Evolutionary conservation across 1,140 invertebrate genomes (phyloP), one percentile per base, ranked within the genome.

Genomic region (Holotrichia oblita): DNA sequence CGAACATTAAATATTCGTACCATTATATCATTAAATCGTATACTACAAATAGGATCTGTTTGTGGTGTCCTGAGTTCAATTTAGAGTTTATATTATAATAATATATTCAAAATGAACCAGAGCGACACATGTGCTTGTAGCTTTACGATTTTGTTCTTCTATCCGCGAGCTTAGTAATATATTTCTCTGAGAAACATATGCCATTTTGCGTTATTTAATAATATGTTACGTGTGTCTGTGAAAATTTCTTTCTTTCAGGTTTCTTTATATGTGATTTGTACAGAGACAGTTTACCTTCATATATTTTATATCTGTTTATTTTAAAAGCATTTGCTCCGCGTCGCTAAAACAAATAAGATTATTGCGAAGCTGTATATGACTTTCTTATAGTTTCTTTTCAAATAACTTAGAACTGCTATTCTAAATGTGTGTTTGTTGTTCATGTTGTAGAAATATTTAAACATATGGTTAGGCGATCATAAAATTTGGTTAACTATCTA

Each of bases 311-410:
- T 9, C 20, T n/a, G 44, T 12, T 48, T 48, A 14, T 64, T 17
- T 22, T 10, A 7, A 17, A 64, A 64, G 3, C 20, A 20, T 64
- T 64, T 3, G 0, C 2, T 7, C 17, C 17, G 10, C 10, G 7
- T 12, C 6, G 55, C n/a, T n/a, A n/a, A 61, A 61, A 61, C 55
- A 17, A 61, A 61, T 61, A 22, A 61, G 20, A 61, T 42, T 42
- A 42, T 12, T 42, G 2, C 41, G 8, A 9, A 61, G 7, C 0
- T 8, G 0, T 64, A 8, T 7, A 6, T 7, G 1, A 22, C 4
- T 22, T 8, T 10, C 10, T 20, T 22, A 64, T 8, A 64, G n/a
- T n/a, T 59, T 59, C 17, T 59, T 59, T 14, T 20, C 12, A 59
- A 59, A 44, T 44, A 14, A 44, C 6, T 44, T n/a, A n/a, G n/a